Conservation (phyloP, 2,888 invertebrate genomes). For the Cetonia aurata region DNA sequence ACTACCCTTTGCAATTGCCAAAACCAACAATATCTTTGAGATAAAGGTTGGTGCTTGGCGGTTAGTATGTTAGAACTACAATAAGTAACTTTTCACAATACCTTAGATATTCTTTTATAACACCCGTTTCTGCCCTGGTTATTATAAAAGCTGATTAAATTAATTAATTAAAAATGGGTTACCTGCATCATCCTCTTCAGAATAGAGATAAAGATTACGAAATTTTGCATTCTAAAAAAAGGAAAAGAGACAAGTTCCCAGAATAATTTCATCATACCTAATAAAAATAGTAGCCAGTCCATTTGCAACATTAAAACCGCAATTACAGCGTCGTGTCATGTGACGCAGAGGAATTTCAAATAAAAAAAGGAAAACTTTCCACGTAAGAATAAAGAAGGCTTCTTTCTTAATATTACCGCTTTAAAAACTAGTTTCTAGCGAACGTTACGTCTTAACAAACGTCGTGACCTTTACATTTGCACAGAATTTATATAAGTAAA, state of each 20-base stretch:
- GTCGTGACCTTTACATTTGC: constrained; percentile 16
- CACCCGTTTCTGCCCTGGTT: too few relatives aligned
- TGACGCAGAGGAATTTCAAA: constrained; percentile 8
- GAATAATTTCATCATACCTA: constrained; percentile 4
- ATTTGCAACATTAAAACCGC: constrained; percentile 14
- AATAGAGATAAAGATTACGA: too few relatives aligned
- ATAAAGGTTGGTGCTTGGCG: too few relatives aligned
- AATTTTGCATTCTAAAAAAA: too few relatives aligned
- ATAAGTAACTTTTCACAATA: too few relatives aligned
- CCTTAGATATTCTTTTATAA: too few relatives aligned
- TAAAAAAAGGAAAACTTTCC: constrained; percentile 10
- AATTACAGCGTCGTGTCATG: constrained; percentile 12
- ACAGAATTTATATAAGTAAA: constrained; percentile 8
- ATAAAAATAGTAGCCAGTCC: constrained; percentile 7
- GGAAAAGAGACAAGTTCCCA: not conserved
- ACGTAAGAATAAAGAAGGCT: constrained; percentile 6
- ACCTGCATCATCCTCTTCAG: too few relatives aligned
- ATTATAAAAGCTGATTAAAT: too few relatives aligned
- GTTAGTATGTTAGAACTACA: too few relatives aligned
- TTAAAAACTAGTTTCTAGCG: constrained; percentile 19
- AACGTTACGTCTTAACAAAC: constrained; percentile 1
- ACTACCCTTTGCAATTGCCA: too few relatives aligned
- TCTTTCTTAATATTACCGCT: constrained; percentile 25
- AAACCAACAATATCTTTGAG: too few relatives aligned
- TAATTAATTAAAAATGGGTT: too few relatives aligned